phyloP scores from a whole-genome alignment of 2,113 vertebrate species.

The Pycnonotus jocosus region DNA sequence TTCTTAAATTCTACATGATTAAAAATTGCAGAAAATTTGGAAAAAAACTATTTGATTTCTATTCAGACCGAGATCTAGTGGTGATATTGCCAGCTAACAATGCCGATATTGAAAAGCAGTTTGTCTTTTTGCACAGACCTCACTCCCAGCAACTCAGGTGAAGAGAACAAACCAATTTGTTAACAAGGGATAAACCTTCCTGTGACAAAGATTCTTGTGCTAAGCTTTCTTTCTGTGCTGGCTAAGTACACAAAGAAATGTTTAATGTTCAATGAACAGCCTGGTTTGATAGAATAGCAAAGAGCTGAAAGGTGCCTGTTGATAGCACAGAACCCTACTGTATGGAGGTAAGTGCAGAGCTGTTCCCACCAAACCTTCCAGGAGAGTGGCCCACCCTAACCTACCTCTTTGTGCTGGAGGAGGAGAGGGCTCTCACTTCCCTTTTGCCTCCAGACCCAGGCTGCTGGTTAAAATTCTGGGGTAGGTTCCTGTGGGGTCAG shows the following conservation, averaged over 20 bases:
- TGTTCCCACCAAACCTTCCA: not conserved
- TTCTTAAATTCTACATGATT: not conserved
- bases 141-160: not conserved
- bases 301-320: not conserved
- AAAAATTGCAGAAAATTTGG: not conserved
- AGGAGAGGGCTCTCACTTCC: not conserved
- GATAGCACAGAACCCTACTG: not conserved
- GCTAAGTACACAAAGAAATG: not conserved
- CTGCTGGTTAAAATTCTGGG: not conserved
- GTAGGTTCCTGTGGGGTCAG: not conserved
- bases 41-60: not conserved
- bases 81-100: not conserved
- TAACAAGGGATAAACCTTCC: not conserved
- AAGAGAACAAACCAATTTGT: not conserved
- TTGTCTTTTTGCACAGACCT: not conserved
- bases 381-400: no score
- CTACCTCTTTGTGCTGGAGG: rapidly evolving
- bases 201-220: not conserved
- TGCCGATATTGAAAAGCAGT: not conserved
- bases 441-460: not conserved
- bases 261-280: not conserved
- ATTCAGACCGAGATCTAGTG: not conserved
- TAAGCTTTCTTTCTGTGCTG: not conserved
- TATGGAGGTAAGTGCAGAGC: not conserved
- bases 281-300: not conserved